Conservation (phyloP, 2,888 invertebrate species). For the Therioaphis trifolii region DNA sequence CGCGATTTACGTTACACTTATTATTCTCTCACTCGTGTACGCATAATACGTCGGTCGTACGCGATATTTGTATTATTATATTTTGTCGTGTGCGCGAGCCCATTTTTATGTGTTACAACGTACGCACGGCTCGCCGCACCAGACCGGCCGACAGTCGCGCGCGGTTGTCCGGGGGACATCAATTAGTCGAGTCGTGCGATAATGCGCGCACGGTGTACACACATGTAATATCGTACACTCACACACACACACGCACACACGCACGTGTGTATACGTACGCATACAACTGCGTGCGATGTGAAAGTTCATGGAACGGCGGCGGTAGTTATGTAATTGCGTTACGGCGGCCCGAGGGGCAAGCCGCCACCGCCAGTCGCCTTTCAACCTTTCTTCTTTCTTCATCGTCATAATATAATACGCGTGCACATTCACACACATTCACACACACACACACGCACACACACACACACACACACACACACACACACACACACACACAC, state of each 20-base stretch:
- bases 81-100: too few species aligned
- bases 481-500: neutral
- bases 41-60: too few species aligned
- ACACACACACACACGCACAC: neutral
- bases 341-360: slow-evolving; percentile 42
- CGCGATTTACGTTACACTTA: too few species aligned
- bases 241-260: too few species aligned
- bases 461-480: neutral
- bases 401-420: neutral
- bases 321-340: slow-evolving; percentile 52
- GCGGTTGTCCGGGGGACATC: neutral
- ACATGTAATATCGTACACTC: neutral
- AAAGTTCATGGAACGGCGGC: slow-evolving; percentile 53
- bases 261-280: neutral
- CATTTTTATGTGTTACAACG: too few species aligned
- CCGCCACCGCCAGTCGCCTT: slow-evolving; percentile 29
- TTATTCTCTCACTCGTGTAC: too few species aligned
- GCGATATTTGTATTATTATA: too few species aligned
- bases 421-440: neutral
- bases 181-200: slow-evolving; percentile 9
- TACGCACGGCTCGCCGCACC: too few species aligned
- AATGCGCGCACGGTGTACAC: slow-evolving; percentile 26
- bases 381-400: slow-evolving; percentile 62
- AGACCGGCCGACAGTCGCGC: too few species aligned
- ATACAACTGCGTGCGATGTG: slow-evolving; percentile 27